Percentiles rank a stretch among this genome's conserved stretches.
phyloP scores from a whole-genome alignment of 2,797 vertebrate genomes.

The Gallinago nigripennis region DNA sequence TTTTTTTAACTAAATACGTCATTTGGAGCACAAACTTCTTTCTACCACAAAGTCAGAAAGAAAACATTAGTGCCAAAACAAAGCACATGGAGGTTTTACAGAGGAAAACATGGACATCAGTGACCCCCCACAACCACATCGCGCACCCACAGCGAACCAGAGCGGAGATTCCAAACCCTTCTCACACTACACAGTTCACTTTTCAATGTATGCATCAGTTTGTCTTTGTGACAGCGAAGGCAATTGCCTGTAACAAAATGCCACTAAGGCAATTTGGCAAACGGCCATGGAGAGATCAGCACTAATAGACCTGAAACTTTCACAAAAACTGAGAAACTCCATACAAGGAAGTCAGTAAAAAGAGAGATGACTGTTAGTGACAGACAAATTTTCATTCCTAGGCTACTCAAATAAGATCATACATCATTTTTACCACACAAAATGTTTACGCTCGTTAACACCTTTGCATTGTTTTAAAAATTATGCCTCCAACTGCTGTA shows the following conservation, averaged over 20 bases:
- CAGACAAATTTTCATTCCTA: background rate
- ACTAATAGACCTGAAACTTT: background rate
- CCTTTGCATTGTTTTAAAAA: fast-evolving
- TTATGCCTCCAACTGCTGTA: background rate
- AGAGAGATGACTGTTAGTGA: background rate
- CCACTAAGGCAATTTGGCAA: background rate
- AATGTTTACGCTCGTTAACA: background rate
- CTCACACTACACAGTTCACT: background rate
- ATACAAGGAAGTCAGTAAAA: background rate
- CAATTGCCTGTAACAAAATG: background rate
- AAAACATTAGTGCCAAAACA: background rate
- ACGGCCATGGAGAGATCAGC: background rate
- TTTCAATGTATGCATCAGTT: fast-evolving
- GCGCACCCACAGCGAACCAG: background rate
- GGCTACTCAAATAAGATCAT: background rate
- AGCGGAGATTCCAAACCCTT: background rate
- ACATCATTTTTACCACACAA: background rate
- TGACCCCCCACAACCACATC: background rate
- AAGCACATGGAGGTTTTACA: background rate
- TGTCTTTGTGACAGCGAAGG: background rate
- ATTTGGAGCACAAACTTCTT: background rate
- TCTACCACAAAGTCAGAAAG: background rate
- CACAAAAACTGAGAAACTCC: background rate
- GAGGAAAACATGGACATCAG: background rate
- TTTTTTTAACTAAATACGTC: background rate